These are phyloP conservation scores for Xenopus borealis DNA, from an alignment of 2,113 vertebrate species.

Conservation along the genomic window DNA sequence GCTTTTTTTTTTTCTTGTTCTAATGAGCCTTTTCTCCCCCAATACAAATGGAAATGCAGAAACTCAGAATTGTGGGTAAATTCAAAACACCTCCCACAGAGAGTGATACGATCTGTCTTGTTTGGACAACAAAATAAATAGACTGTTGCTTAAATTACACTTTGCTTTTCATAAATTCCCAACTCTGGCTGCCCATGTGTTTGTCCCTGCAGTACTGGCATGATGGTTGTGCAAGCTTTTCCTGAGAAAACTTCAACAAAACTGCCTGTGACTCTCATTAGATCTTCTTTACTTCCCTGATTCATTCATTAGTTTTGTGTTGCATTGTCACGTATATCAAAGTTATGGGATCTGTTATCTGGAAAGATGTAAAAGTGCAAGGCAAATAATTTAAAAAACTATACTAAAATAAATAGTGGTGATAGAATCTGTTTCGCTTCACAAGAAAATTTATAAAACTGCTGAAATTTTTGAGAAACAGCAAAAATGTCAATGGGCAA, in stretches of 20 bases:
- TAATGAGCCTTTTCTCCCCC: neutral
- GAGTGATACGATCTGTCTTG: neutral
- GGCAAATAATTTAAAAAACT: no score
- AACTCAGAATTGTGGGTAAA: neutral
- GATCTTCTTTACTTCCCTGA: no score
- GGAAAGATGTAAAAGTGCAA: no score
- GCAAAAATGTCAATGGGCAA: no score
- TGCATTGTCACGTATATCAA: no score
- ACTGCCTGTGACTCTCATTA: no score
- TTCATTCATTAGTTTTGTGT: no score
- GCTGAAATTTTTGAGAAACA: no score
- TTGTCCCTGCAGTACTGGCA: neutral
- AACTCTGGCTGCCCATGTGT: neutral
- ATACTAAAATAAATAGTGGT: no score
- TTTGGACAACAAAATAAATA: slow-evolving; percentile 34
- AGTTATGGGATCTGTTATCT: no score
- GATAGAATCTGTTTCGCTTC: no score
- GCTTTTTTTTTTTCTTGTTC: neutral
- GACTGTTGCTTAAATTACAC: slow-evolving; percentile 14
- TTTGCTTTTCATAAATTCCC: slow-evolving; percentile 23
- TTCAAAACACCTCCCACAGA: neutral
- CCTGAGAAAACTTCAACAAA: neutral
- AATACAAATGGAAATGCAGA: neutral
- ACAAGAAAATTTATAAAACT: no score
- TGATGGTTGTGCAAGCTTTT: neutral